phyloP scores from a whole-genome alignment of 2,113 vertebrate species.

The Rhinolophus sinicus region DNA sequence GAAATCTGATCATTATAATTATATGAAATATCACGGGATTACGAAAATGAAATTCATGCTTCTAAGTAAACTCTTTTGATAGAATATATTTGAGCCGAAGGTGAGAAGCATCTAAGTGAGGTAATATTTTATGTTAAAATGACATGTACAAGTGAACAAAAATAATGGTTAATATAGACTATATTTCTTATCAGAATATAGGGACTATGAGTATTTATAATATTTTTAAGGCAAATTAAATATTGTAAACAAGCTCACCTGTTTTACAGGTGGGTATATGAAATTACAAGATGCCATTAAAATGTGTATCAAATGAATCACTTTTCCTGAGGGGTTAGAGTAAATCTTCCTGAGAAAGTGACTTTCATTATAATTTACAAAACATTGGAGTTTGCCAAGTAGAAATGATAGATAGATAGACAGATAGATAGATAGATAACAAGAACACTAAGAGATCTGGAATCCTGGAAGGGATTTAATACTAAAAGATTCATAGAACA shows the following conservation, averaged over 20 bases:
- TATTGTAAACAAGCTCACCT: background rate
- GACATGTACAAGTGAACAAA: background rate
- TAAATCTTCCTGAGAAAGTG: background rate
- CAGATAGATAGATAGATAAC: no score
- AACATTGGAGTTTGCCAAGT: background rate
- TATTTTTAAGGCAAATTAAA: background rate
- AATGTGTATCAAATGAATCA: background rate
- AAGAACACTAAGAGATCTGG: background rate
- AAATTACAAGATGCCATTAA: background rate
- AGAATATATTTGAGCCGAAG: background rate
- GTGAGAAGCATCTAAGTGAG: background rate
- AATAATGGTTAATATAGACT: background rate
- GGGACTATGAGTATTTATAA: background rate
- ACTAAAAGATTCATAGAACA: background rate
- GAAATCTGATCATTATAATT: background rate
- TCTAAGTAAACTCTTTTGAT: background rate
- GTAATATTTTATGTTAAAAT: background rate
- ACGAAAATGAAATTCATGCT: background rate
- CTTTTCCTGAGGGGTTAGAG: background rate
- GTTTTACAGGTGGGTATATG: background rate
- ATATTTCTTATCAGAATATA: background rate
- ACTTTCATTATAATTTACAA: background rate
- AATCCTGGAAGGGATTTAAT: background rate
- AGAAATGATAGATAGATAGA: no score
- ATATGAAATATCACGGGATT: background rate